Evolutionary conservation across 2,113 vertebrate genomes (phyloP).

Genomic region (Oenanthe oenanthe): DNA sequence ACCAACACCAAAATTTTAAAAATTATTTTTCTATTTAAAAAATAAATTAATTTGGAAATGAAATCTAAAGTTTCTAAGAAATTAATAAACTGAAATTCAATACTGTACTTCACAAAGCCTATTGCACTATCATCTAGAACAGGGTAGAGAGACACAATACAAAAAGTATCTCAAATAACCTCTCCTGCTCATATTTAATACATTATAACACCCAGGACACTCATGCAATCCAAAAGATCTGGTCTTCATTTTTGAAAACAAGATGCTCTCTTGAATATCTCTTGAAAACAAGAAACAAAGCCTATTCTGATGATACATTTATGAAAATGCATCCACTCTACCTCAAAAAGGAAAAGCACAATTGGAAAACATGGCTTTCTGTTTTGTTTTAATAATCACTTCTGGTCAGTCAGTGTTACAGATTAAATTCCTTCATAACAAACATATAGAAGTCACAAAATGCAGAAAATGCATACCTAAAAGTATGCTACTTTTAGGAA

Average conservation of each 20-base stretch:
- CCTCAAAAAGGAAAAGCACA: not conserved
- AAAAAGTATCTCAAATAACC: not conserved
- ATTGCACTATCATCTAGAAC: not conserved
- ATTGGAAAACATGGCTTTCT: not conserved
- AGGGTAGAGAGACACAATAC: not conserved
- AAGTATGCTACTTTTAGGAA: not conserved
- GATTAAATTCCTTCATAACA: not conserved
- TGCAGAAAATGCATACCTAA: not conserved
- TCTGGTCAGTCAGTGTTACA: not conserved
- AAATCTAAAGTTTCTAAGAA: not conserved
- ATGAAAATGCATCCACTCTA: not conserved
- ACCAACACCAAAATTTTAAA: not conserved
- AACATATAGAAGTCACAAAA: not conserved
- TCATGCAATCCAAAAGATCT: rapidly evolving
- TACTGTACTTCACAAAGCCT: not conserved
- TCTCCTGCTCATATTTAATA: not conserved
- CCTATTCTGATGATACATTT: not conserved
- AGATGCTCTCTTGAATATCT: not conserved
- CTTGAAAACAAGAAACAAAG: not conserved
- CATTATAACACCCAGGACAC: not conserved
- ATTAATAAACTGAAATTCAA: not conserved
- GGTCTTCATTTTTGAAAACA: not conserved
- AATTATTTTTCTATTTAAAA: not conserved
- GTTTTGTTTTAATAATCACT: not conserved
- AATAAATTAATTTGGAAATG: no score